These are phyloP conservation scores for Penaeus japonicus DNA, from an alignment of 1,140 invertebrate genomes.

Conservation along the genomic window DNA sequence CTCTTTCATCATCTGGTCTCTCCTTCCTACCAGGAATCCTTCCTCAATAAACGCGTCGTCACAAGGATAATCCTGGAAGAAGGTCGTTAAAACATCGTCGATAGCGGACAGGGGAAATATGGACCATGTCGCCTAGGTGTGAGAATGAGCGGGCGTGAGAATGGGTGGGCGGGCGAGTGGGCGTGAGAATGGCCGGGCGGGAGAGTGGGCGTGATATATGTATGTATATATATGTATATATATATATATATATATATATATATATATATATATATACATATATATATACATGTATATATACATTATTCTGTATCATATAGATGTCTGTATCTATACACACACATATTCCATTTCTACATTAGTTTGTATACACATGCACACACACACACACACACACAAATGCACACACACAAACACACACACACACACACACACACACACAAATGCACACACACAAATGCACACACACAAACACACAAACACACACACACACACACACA, in stretches of 20 bases:
- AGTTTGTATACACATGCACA: background rate
- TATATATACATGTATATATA: background rate
- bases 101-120: no score
- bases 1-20: background rate
- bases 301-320: background rate
- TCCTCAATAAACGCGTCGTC: no score
- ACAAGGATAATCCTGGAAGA: no score
- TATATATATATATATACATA: constrained; percentile 15
- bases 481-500: background rate
- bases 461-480: background rate
- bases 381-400: background rate
- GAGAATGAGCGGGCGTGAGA: no score
- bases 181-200: background rate
- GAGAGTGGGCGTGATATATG: background rate
- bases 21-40: no score
- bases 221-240: constrained; percentile 13
- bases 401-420: background rate
- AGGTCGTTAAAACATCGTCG: no score
- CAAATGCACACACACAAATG: background rate
- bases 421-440: background rate
- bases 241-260: constrained; percentile 22
- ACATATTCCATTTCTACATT: constrained; percentile 14
- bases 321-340: background rate
- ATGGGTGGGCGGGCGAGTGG: no score
- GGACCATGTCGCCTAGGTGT: no score